A percentile compares a stretch with the other conserved stretches of the same genome.
Evolutionary conservation across 2,113 vertebrate species (phyloP).

Genomic region (Epinephelus moara): DNA sequence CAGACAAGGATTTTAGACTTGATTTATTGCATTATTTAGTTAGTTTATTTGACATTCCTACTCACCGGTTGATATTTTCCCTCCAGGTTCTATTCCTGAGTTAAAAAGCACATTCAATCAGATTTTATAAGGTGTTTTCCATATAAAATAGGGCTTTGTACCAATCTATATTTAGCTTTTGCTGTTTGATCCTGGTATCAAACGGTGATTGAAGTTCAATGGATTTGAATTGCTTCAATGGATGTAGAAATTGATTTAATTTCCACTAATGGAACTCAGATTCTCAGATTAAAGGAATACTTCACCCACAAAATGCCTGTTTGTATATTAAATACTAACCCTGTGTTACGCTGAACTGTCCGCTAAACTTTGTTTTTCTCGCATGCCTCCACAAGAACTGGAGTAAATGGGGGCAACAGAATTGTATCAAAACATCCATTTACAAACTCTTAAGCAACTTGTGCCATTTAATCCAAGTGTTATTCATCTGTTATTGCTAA

Average conservation of each 20-base stretch:
- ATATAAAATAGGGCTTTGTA: neutral
- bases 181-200: slow-evolving; percentile 32
- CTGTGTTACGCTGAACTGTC: too few relatives aligned
- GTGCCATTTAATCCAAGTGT: too few relatives aligned
- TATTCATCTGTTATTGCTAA: too few relatives aligned
- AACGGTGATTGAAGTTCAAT: slow-evolving; percentile 27
- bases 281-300: slow-evolving; percentile 3
- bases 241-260: slow-evolving; percentile 55
- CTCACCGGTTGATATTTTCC: too few relatives aligned
- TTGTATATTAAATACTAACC: too few relatives aligned
- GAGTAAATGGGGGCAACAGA: too few relatives aligned
- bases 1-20: neutral
- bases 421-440: too few relatives aligned
- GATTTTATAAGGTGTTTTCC: neutral
- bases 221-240: slow-evolving; percentile 33
- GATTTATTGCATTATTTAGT: neutral
- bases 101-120: neutral
- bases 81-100: neutral
- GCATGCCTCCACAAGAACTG: too few relatives aligned
- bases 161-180: slow-evolving; percentile 6
- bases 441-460: too few relatives aligned
- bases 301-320: too few relatives aligned
- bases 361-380: too few relatives aligned
- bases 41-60: neutral
- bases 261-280: slow-evolving; percentile 41